phyloP scores from a whole-genome alignment of 30 jellyfish, hydroid and myxozoan species.

The Rhopilema esculentum region DNA sequence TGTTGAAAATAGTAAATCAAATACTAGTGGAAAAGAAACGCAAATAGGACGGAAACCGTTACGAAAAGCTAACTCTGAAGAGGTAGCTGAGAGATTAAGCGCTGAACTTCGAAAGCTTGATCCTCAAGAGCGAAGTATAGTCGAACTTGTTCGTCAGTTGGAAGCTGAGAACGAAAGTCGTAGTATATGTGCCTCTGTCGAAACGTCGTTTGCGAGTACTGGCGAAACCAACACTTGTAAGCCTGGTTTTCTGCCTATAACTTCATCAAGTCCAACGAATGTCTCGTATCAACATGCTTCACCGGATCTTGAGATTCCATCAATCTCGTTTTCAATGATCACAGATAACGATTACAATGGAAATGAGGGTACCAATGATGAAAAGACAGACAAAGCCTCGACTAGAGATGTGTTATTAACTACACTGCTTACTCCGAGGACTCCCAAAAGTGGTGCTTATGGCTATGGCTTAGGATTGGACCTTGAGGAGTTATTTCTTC shows the following conservation, averaged over 20 bases:
- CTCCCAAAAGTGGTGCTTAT: slow-evolving; percentile 98
- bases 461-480: slow-evolving; percentile 98
- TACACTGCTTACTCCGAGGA: slow-evolving; percentile 77
- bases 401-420: slow-evolving; percentile 70
- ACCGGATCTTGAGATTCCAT: slow-evolving; percentile 53
- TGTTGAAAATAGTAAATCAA: background rate
- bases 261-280: background rate
- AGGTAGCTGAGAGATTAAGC: slow-evolving; percentile 10
- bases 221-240: background rate
- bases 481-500: slow-evolving; percentile 86
- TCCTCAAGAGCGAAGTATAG: slow-evolving; percentile 66
- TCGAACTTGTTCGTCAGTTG: slow-evolving; percentile 54
- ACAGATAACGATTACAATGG: slow-evolving; percentile 22
- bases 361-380: background rate
- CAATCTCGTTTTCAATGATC: slow-evolving; percentile 59
- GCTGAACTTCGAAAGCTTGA: slow-evolving; percentile 62
- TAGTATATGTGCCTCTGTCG: background rate
- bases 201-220: background rate
- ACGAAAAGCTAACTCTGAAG: background rate
- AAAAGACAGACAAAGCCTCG: background rate
- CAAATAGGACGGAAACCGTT: background rate
- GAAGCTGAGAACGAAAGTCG: slow-evolving; percentile 50
- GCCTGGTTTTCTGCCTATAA: background rate
- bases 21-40: background rate
- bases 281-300: slow-evolving; percentile 11